These are phyloP conservation scores for Lutjanus argentimaculatus DNA, from an alignment of 2,797 vertebrate species.

Conservation along the genomic window DNA sequence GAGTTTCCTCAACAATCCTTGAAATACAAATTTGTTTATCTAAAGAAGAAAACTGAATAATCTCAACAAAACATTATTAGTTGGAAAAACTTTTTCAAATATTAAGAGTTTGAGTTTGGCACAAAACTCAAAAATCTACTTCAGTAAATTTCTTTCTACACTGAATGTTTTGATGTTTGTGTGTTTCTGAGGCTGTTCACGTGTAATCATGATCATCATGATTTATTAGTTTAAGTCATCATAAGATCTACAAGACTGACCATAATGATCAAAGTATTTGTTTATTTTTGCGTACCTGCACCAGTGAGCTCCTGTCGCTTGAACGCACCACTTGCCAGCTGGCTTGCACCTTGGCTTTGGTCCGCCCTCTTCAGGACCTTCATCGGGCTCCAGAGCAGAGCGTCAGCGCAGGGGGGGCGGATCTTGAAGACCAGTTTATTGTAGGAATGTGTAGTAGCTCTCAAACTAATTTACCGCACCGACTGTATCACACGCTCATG, in stretches of 20 bases:
- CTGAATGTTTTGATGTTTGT: neutral
- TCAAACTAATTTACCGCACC: conserved; percentile 57
- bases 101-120: no score
- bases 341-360: neutral
- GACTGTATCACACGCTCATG: conserved; percentile 11
- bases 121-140: no score
- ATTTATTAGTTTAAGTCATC: neutral
- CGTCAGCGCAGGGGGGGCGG: conserved; percentile 54
- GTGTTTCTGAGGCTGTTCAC: neutral
- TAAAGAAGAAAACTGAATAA: no score
- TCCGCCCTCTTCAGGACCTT: conserved; percentile 1
- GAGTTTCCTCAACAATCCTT: no score
- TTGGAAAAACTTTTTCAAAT: no score
- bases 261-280: neutral
- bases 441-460: conserved; percentile 71
- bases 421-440: conserved; percentile 61
- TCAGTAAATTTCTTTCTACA: no score
- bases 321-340: conserved; percentile 44
- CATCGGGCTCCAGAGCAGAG: conserved; percentile 64
- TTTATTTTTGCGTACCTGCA: conserved; percentile 20
- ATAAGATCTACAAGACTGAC: neutral
- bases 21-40: no score
- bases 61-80: no score
- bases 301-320: conserved; percentile 2
- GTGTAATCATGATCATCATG: neutral